Base-by-base conservation (phyloP, 2,888 invertebrate species). In the Crematogaster levior region DNA sequence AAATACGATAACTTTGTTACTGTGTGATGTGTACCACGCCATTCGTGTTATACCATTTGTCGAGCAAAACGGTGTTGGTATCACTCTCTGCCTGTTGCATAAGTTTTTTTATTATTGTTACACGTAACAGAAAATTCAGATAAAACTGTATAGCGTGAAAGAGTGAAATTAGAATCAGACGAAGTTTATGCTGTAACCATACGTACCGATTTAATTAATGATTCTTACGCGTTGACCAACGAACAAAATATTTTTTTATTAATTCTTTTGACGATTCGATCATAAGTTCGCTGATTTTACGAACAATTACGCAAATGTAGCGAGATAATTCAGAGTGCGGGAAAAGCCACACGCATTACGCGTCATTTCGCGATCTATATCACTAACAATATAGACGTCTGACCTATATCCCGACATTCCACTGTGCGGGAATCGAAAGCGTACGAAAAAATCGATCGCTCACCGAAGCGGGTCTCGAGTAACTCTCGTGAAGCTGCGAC, bases 1-100 rank as follows among this genome's bases (percentile, higher is more conserved):
- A 74, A 79, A 70, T 46, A 68, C 43, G 70, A 56, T 79, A 79
- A 79, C 77, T 79, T 77, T 56, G 56, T 77, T 77, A 77, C 66
- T 18, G 15, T 70, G 56, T 56, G 56, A 70, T 79, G 56, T 48
- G 61, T n/a, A 60, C 34, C 60, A 58, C 48, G 48, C 43, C 43
- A 40, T 51, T 66, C 66, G 75, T 75, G 75, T 66, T 66, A 53
- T 56, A 70, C 24, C 77, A 70, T 79, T 79, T 70, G 56, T 70
- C 70, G 56, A 18, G 43, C 51, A 46, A 46, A 79, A 79, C 70
- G 70, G n/a, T 56, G 46, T 40, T 46, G 12, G 18, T 70, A 46
- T 79, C 56, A 30, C 43, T 27, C n/a, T 51, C 21, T 58, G 77
- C 34, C 77, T 79, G 70, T 79, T 77, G 56, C 56, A 21, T 43